Evolutionary conservation across 2,888 invertebrate genomes (phyloP).

Genomic region (Patella pellucida): DNA sequence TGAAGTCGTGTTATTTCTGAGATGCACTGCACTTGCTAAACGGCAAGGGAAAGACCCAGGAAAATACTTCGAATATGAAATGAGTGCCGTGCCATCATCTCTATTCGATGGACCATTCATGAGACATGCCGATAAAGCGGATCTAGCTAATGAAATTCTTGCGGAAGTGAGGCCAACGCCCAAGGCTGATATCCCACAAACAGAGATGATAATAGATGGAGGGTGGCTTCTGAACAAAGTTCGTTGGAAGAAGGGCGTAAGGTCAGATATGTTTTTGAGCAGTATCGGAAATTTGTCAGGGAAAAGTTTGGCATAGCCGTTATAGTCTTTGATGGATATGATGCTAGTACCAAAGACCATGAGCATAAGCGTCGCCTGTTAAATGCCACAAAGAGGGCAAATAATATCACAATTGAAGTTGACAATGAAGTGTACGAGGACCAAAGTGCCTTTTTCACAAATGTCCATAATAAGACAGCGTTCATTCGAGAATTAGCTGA

Average conservation of each 20-base stretch:
- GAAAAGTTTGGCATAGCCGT: not conserved
- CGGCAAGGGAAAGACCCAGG: not conserved
- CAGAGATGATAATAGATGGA: not conserved
- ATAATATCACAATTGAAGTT: too few relatives aligned
- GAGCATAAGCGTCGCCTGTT: too few relatives aligned
- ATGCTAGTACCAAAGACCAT: not conserved
- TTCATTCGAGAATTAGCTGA: too few relatives aligned
- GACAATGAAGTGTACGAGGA: too few relatives aligned
- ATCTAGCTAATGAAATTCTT: not conserved
- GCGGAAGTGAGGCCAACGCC: not conserved
- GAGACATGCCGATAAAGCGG: not conserved
- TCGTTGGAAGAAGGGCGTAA: not conserved
- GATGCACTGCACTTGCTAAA: too few relatives aligned
- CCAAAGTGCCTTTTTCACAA: too few relatives aligned
- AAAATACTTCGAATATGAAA: not conserved
- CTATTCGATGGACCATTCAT: not conserved
- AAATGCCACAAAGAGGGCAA: too few relatives aligned
- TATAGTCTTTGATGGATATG: slow-evolving; percentile 6
- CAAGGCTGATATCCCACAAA: not conserved
- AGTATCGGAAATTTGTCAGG: slow-evolving; percentile 9
- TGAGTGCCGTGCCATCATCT: not conserved
- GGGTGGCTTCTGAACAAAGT: not conserved
- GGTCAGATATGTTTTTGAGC: not conserved
- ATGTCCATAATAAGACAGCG: too few relatives aligned
- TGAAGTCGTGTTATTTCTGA: too few relatives aligned